Evolutionary conservation across 2,113 vertebrate species (phyloP).

Genomic region (Bubalus kerabau): DNA sequence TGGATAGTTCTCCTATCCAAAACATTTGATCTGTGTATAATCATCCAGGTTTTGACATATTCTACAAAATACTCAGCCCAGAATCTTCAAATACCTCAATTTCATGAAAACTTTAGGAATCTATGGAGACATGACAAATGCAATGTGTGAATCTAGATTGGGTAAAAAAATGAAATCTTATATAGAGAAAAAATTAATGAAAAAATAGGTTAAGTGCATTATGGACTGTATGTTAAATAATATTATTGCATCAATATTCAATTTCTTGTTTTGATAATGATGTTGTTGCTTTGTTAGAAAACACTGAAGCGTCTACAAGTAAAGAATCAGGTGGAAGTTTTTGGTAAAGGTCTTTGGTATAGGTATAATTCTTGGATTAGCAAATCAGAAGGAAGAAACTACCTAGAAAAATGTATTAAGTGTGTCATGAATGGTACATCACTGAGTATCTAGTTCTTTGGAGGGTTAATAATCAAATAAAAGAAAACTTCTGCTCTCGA

Average conservation of each 20-base stretch:
- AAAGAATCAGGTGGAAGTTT: not conserved
- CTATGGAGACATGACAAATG: not conserved
- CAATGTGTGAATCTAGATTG: not conserved
- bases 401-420: not conserved
- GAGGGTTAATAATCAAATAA: not conserved
- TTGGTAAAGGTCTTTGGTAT: not conserved
- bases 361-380: not conserved
- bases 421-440: not conserved
- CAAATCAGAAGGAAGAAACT: not conserved
- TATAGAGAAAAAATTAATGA: not conserved
- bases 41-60: not conserved
- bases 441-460: not conserved
- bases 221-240: not conserved
- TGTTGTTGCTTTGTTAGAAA: slow-evolving; percentile 11
- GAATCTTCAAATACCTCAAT: not conserved
- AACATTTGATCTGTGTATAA: not conserved
- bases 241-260: not conserved
- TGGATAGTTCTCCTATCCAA: not conserved
- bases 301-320: not conserved
- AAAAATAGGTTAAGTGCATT: not conserved
- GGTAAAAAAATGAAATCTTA: not conserved
- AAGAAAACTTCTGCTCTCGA: not conserved
- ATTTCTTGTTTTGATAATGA: not conserved
- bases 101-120: not conserved
- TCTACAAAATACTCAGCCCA: not conserved